Conservation (phyloP, 1,140 invertebrate species). For the Microplitis demolitor region DNA sequence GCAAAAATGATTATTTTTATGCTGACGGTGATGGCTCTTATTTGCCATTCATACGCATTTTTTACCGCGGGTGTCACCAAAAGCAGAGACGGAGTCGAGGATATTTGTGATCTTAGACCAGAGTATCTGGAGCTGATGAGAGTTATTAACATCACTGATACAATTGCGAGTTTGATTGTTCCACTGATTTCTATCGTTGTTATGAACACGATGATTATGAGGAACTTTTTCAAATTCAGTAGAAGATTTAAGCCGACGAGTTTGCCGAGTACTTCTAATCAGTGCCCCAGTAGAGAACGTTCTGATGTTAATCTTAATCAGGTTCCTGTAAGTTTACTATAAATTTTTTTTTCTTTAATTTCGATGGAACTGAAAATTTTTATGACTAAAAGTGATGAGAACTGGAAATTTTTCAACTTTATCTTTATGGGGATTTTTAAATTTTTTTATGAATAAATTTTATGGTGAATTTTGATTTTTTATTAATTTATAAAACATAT, state of each 20-base stretch:
- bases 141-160: constrained; percentile 65
- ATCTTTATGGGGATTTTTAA: too few species aligned
- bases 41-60: constrained; percentile 63
- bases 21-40: constrained; percentile 55
- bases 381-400: not conserved
- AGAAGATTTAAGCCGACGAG: constrained; percentile 51
- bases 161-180: constrained; percentile 62
- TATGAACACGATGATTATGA: constrained; percentile 67
- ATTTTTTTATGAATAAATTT: too few species aligned
- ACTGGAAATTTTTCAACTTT: too few species aligned
- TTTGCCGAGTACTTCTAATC: constrained; percentile 25
- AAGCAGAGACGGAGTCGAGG: constrained; percentile 47
- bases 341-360: not conserved
- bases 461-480: too few species aligned
- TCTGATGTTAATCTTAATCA: constrained; percentile 57
- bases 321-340: constrained; percentile 48
- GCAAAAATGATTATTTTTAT: constrained; percentile 64
- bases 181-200: constrained; percentile 64
- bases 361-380: not conserved
- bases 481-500: too few species aligned
- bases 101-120: constrained; percentile 55
- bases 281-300: constrained; percentile 45
- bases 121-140: constrained; percentile 60
- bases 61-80: constrained; percentile 57
- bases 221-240: constrained; percentile 59